Conservation (phyloP, 2,113 vertebrate genomes). For the Redunca redunca region DNA sequence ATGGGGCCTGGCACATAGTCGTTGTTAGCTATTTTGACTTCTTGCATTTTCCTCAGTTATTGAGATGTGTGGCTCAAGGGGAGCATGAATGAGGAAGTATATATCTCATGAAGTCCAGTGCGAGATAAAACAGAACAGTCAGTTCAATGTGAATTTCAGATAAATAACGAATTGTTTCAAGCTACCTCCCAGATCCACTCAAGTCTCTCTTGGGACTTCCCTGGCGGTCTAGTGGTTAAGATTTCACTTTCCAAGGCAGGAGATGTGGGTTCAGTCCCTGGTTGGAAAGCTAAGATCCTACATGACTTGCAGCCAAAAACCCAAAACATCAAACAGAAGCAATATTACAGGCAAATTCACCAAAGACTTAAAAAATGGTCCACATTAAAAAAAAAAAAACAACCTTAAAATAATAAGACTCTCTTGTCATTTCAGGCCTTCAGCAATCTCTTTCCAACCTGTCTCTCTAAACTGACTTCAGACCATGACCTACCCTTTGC, state of each 20-base stretch:
- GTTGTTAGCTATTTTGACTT: background rate
- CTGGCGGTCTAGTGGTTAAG: background rate
- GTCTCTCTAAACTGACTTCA: background rate
- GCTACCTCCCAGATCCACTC: background rate
- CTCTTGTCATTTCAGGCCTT: background rate
- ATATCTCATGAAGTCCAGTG: background rate
- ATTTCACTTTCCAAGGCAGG: background rate
- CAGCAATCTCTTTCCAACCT: background rate
- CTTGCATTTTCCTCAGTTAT: background rate
- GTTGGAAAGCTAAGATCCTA: background rate
- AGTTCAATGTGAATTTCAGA: background rate
- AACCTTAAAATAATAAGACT: background rate
- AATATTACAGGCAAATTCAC: background rate
- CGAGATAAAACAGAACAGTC: background rate
- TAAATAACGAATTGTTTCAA: background rate
- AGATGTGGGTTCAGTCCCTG: background rate
- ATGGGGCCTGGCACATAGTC: background rate
- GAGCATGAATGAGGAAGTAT: background rate
- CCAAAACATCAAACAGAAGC: background rate
- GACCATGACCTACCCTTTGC: background rate
- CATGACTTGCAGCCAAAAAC: background rate
- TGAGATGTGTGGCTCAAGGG: background rate
- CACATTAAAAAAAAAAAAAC: background rate
- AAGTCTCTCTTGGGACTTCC: background rate
- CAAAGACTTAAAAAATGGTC: background rate